phyloP scores from a whole-genome alignment of 2,888 invertebrate species.

The Caenorhabditis zanzibari region DNA sequence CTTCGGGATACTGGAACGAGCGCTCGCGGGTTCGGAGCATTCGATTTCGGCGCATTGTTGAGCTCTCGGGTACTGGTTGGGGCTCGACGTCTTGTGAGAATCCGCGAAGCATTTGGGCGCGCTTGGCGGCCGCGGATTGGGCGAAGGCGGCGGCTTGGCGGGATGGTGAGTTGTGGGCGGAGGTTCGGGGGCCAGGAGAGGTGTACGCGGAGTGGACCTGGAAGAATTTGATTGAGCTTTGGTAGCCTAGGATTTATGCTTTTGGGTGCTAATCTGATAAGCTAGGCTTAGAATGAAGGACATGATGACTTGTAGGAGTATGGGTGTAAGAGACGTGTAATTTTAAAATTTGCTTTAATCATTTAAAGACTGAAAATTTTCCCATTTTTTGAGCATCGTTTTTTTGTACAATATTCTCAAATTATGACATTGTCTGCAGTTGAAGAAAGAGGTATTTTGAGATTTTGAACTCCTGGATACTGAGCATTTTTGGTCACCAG shows the following conservation, averaged over 20 bases:
- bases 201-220: slow-evolving; percentile 72
- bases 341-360: too few relatives aligned
- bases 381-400: too few relatives aligned
- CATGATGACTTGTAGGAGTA: too few relatives aligned
- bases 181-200: slow-evolving; percentile 46
- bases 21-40: slow-evolving; percentile 65
- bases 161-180: slow-evolving; percentile 60
- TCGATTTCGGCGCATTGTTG: slow-evolving; percentile 58
- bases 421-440: too few relatives aligned
- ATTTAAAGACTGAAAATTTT: too few relatives aligned
- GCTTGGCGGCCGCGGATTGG: slow-evolving; percentile 52
- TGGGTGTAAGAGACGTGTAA: too few relatives aligned
- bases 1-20: slow-evolving; percentile 70
- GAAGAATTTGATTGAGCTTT: neutral
- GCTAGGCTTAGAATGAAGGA: too few relatives aligned
- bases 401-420: too few relatives aligned
- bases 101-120: slow-evolving; percentile 71
- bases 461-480: too few relatives aligned
- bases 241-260: neutral
- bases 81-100: slow-evolving; percentile 72
- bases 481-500: too few relatives aligned
- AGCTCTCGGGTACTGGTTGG: slow-evolving; percentile 44
- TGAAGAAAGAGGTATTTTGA: too few relatives aligned
- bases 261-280: neutral
- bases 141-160: slow-evolving; percentile 42